A percentile compares a stretch with the other conserved stretches of the same genome.
Evolutionary conservation across 2,888 invertebrate species (phyloP).

Genomic region (Physocephala rufipes): DNA sequence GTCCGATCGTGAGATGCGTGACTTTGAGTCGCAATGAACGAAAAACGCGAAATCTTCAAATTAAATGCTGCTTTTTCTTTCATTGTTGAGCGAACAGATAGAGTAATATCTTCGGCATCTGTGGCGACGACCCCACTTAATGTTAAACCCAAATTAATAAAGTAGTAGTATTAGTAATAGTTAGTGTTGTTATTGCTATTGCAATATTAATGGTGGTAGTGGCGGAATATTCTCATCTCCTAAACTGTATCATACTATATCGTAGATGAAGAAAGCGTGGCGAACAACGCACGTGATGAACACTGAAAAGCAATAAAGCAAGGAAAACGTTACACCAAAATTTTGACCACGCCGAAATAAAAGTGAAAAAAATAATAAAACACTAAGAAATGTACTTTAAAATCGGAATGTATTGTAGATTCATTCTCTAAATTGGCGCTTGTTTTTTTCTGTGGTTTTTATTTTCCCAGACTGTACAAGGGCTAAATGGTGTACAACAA

Average conservation of each 20-base stretch:
- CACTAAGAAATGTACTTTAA: constrained; percentile 32
- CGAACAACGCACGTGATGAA: not conserved
- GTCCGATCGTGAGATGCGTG: constrained; percentile 66
- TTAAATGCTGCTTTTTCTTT: constrained; percentile 32
- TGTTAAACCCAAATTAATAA: too few relatives aligned
- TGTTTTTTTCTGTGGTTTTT: constrained; percentile 32
- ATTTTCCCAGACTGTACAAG: constrained; percentile 29
- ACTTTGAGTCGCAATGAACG: constrained; percentile 46
- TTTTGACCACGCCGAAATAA: not conserved
- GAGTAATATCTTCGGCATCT: not conserved
- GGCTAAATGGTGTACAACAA: not conserved
- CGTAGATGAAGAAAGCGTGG: not conserved
- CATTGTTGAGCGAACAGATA: constrained; percentile 24
- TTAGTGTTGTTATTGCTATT: too few relatives aligned
- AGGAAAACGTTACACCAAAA: not conserved
- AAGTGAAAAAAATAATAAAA: not conserved
- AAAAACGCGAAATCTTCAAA: constrained; percentile 34
- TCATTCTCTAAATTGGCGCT: constrained; percentile 31
- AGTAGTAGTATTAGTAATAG: too few relatives aligned
- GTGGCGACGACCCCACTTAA: too few relatives aligned
- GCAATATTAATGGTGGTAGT: too few relatives aligned
- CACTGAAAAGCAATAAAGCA: too few relatives aligned
- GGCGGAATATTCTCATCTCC: too few relatives aligned
- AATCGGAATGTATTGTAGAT: constrained; percentile 25
- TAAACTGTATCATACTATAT: too few relatives aligned